phyloP scores from a whole-genome alignment of 2,113 vertebrate species.

The Lasiurus cinereus region DNA sequence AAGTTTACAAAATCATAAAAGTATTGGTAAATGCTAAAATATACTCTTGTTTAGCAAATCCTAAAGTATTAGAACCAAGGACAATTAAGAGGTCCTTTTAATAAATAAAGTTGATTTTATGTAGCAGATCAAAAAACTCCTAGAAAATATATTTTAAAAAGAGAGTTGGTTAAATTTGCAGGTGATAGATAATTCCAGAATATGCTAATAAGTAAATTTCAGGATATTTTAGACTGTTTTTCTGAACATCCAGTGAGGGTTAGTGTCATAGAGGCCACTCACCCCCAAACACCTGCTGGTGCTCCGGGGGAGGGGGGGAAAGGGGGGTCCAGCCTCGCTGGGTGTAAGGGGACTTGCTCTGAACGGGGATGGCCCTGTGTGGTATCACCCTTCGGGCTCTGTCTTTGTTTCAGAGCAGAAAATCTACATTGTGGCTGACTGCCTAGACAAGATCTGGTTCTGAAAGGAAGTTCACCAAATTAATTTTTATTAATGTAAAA shows the following conservation, averaged over 20 bases:
- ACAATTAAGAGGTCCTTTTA: background rate
- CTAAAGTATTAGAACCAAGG: background rate
- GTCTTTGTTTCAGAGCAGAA: background rate
- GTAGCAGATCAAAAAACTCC: background rate
- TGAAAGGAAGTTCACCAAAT: background rate
- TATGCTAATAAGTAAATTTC: background rate
- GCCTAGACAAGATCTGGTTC: background rate
- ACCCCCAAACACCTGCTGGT: background rate
- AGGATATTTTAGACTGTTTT: background rate
- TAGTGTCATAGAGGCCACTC: background rate
- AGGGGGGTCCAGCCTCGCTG: too few relatives aligned
- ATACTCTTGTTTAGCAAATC: background rate
- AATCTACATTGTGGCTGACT: background rate
- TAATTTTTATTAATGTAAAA: background rate
- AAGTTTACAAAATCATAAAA: background rate
- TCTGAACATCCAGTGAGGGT: background rate
- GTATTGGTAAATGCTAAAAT: background rate
- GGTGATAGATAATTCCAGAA: background rate
- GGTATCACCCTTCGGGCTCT: background rate
- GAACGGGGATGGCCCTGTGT: background rate
- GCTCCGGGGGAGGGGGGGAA: too few relatives aligned
- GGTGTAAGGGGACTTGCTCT: accelerated
- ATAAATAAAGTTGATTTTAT: constrained; percentile 2
- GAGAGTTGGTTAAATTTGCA: background rate
- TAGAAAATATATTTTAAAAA: constrained; percentile 29